A percentile compares a stretch with the other conserved stretches of the same genome.
These are phyloP conservation scores for Genyomyrus donnyi DNA, from an alignment of 2,113 vertebrate species.

Conservation along the genomic window DNA sequence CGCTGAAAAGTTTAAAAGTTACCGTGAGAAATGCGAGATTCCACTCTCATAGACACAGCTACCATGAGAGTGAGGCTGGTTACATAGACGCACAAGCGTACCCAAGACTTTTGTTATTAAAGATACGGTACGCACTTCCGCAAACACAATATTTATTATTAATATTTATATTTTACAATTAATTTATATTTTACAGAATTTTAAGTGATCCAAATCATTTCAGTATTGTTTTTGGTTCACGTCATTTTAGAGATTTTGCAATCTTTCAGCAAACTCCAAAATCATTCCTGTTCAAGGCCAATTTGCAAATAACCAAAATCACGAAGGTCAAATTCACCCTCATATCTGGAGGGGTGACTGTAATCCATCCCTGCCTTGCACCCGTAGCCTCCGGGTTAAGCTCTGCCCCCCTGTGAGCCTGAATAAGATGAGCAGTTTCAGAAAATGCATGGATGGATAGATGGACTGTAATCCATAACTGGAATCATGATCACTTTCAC, in stretches of 20 bases:
- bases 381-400: no score
- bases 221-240: not conserved
- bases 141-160: no score
- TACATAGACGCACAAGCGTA: not conserved
- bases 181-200: no score
- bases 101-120: not conserved
- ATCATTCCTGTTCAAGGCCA: not conserved
- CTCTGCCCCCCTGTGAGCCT: no score
- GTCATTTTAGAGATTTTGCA: no score
- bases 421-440: no score
- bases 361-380: not conserved
- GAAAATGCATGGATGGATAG: no score
- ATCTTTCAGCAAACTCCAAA: not conserved
- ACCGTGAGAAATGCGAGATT: not conserved
- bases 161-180: no score
- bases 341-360: not conserved
- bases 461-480: not conserved
- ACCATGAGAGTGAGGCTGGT: not conserved
- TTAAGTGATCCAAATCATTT: no score
- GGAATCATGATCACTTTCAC: not conserved
- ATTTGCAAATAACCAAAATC: not conserved
- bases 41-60: not conserved
- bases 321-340: not conserved
- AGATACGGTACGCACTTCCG: no score
- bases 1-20: no score